phyloP scores from a whole-genome alignment of 2,113 vertebrate species.

The Pachyramphus minor region DNA sequence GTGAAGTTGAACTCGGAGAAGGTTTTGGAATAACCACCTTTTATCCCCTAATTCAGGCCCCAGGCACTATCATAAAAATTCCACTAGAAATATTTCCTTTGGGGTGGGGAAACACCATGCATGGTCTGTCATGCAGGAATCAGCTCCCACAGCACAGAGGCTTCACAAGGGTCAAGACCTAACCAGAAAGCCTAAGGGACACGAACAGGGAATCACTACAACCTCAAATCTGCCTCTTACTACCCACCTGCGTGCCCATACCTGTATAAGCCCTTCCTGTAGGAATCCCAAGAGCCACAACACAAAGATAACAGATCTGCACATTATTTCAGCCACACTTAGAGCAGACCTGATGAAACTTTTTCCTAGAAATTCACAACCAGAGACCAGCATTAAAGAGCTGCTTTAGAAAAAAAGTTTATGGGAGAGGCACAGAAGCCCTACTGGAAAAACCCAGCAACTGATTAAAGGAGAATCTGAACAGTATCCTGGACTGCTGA shows the following conservation, averaged over 20 bases:
- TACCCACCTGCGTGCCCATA: background rate
- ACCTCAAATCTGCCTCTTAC: background rate
- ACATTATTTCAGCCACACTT: background rate
- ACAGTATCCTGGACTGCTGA: background rate
- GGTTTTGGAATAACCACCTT: background rate
- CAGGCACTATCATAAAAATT: slow-evolving; percentile 36
- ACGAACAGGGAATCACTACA: background rate
- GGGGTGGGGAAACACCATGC: slow-evolving; percentile 38
- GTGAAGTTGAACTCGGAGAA: background rate
- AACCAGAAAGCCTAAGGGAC: background rate
- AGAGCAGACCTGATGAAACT: background rate
- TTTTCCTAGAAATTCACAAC: background rate
- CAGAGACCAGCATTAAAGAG: background rate
- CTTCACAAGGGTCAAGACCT: background rate
- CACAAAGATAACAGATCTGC: background rate
- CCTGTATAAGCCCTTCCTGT: background rate
- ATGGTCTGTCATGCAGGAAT: background rate
- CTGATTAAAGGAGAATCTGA: background rate
- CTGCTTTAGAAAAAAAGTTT: background rate
- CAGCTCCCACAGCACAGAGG: background rate
- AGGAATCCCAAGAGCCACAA: background rate
- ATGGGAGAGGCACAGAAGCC: background rate
- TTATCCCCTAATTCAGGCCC: background rate
- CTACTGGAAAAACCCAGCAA: background rate
- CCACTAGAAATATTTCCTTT: slow-evolving; percentile 34